Evolutionary conservation across 2,113 vertebrate genomes (phyloP).

Genomic region (Phylloscopus whistleri): DNA sequence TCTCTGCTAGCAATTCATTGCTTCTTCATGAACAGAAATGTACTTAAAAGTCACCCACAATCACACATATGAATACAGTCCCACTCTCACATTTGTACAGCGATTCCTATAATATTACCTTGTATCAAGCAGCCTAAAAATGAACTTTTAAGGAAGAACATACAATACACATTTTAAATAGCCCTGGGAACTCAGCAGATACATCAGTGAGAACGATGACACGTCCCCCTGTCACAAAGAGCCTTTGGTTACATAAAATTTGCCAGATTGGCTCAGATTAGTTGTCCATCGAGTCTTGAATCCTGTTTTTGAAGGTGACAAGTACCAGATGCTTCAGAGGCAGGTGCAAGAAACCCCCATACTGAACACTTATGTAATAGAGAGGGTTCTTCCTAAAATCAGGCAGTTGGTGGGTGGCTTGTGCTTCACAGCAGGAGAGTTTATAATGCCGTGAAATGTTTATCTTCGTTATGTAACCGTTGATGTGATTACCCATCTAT

Average conservation of each 20-base stretch:
- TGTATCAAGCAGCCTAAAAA: constrained; percentile 1
- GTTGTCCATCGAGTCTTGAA: constrained; percentile 44
- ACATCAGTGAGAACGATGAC: neutral
- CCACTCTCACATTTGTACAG: constrained; percentile 50
- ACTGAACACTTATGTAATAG: constrained; percentile 66
- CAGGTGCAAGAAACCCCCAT: constrained; percentile 69
- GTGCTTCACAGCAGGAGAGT: constrained; percentile 61
- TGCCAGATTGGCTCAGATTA: constrained; percentile 37
- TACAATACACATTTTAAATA: constrained; percentile 37
- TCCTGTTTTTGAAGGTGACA: constrained; percentile 63
- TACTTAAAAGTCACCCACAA: constrained; percentile 56
- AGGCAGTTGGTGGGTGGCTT: constrained; percentile 65
- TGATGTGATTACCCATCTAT: constrained; percentile 51
- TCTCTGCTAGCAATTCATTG: constrained; percentile 58
- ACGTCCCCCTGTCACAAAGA: neutral
- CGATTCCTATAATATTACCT: constrained; percentile 8
- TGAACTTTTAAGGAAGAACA: constrained; percentile 31
- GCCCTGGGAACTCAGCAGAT: neutral
- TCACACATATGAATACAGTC: constrained; percentile 46
- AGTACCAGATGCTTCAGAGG: constrained; percentile 71
- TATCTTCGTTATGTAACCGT: constrained; percentile 34
- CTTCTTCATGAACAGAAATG: constrained; percentile 60
- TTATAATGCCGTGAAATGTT: constrained; percentile 60
- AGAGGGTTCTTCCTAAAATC: constrained; percentile 67
- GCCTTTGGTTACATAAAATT: constrained; percentile 42